Percentiles rank a stretch among this genome's conserved stretches.
These are phyloP conservation scores for Willisornis vidua DNA, from an alignment of 2,113 vertebrate genomes.

Conservation along the genomic window DNA sequence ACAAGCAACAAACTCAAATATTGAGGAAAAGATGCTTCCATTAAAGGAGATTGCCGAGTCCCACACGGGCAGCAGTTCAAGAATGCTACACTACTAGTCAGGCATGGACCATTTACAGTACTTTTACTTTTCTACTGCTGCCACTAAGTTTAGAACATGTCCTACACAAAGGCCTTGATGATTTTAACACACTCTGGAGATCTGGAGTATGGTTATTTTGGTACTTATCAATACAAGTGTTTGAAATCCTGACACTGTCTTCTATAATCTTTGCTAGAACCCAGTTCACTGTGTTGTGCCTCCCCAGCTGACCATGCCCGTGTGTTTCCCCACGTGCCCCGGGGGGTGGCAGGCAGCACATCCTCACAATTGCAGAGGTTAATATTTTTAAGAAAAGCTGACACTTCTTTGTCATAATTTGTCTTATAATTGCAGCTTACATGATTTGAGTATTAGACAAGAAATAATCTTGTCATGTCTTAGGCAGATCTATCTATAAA, in stretches of 20 bases:
- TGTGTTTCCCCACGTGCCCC: background rate
- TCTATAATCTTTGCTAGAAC: background rate
- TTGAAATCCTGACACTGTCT: background rate
- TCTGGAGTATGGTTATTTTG: background rate
- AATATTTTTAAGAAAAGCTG: background rate
- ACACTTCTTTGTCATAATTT: background rate
- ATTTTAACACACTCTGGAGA: background rate
- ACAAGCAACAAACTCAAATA: constrained; percentile 63
- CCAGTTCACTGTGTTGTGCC: background rate
- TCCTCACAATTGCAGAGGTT: background rate
- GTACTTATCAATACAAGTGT: background rate
- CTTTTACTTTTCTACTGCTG: constrained; percentile 64
- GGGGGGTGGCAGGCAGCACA: background rate
- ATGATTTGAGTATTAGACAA: background rate
- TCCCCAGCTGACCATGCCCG: background rate
- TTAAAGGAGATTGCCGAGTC: constrained; percentile 75
- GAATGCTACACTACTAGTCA: constrained; percentile 71
- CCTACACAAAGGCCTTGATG: constrained; percentile 11
- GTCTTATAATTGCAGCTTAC: background rate
- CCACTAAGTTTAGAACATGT: constrained; percentile 63
- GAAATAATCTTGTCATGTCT: background rate
- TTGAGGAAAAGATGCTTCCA: constrained; percentile 71
- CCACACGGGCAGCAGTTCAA: constrained; percentile 73
- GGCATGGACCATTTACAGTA: constrained; percentile 65
- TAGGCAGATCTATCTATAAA: background rate